Evolutionary conservation across 2,797 vertebrate genomes (phyloP).

Genomic region (Mus spretus): DNA sequence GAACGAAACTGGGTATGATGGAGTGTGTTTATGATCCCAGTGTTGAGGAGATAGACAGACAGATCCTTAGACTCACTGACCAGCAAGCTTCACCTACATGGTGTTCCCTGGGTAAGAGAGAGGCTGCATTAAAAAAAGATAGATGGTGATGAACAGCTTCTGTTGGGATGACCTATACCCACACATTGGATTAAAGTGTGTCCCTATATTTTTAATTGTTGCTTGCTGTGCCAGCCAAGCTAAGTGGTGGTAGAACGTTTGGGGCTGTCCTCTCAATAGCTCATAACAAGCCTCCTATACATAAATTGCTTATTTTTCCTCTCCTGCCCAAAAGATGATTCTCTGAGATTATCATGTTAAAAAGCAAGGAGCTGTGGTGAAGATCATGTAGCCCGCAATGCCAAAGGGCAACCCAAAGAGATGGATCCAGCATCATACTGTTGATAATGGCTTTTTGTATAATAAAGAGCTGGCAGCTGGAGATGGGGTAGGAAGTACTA

Average conservation of each 20-base stretch:
- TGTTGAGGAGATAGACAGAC: not conserved
- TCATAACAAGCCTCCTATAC: not conserved
- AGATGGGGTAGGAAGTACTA: not conserved
- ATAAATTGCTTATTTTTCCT: not conserved
- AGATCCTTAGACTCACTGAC: not conserved
- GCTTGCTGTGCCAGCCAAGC: not conserved
- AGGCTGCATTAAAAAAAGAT: not conserved
- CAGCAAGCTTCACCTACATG: not conserved
- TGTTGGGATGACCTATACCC: not conserved
- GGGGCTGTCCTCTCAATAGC: not conserved
- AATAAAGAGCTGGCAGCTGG: not conserved
- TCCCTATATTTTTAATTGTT: not conserved
- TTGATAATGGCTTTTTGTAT: not conserved
- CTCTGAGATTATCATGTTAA: not conserved
- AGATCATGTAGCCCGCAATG: not conserved
- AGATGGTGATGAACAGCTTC: not conserved
- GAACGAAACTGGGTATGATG: not conserved
- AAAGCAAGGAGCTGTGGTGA: not conserved
- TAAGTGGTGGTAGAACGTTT: not conserved
- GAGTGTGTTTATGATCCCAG: not conserved
- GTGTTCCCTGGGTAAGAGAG: not conserved
- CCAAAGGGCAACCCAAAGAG: not conserved
- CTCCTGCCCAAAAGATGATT: not conserved
- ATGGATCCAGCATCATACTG: not conserved
- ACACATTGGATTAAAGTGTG: not conserved